phyloP scores from a whole-genome alignment of 2,888 invertebrate species.

The Acronicta alni region DNA sequence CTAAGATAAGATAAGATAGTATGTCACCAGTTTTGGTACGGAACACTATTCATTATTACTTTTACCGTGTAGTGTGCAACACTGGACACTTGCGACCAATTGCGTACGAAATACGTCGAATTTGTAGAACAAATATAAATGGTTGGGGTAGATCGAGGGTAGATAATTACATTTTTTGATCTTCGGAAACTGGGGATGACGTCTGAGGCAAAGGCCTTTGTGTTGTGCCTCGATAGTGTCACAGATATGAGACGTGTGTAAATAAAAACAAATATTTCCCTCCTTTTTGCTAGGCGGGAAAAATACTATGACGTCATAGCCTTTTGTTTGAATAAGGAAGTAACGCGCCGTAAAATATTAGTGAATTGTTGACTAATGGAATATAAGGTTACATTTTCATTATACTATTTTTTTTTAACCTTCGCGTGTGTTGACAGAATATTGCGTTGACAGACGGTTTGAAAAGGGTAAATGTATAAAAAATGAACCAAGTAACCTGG shows the following conservation, averaged over 20 bases:
- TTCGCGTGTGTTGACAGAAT: not conserved
- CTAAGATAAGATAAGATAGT: too few species aligned
- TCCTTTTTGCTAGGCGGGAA: constrained; percentile 10
- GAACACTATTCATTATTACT: not conserved
- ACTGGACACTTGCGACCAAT: constrained; percentile 72
- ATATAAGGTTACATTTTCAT: constrained; percentile 37
- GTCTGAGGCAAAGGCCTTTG: constrained; percentile 70
- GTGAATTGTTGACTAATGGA: constrained; percentile 47
- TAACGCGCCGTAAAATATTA: constrained; percentile 38
- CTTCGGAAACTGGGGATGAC: constrained; percentile 82
- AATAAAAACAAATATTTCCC: constrained; percentile 56
- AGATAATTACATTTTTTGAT: constrained; percentile 90
- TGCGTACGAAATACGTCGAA: constrained; percentile 86
- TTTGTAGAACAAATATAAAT: constrained; percentile 89
- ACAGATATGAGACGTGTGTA: constrained; percentile 73
- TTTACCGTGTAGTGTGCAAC: constrained; percentile 30
- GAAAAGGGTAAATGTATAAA: not conserved
- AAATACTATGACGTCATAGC: constrained; percentile 46
- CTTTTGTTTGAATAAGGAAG: constrained; percentile 38
- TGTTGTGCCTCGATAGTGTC: constrained; percentile 83
- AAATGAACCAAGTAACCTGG: not conserved
- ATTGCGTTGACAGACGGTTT: not conserved
- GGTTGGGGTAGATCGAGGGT: constrained; percentile 88
- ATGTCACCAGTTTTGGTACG: too few species aligned
- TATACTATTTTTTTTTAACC: constrained; percentile 12